phyloP scores from a whole-genome alignment of 2,113 vertebrate genomes.

The Leucopsar rothschildi region DNA sequence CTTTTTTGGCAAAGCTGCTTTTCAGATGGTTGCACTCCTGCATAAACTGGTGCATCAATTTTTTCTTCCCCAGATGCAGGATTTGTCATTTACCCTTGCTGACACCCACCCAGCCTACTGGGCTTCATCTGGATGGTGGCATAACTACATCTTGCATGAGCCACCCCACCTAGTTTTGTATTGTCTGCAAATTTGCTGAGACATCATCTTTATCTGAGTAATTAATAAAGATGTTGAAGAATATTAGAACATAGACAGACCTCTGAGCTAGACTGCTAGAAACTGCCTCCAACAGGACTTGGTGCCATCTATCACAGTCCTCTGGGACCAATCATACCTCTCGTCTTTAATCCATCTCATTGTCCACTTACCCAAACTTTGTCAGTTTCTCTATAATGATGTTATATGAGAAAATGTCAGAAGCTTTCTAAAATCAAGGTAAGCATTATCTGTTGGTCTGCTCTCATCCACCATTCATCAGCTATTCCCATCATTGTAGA shows the following conservation, averaged over 20 bases:
- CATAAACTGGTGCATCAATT: neutral
- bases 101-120: neutral
- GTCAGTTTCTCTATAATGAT: neutral
- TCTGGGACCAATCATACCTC: neutral
- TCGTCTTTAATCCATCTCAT: neutral
- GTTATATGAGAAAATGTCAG: neutral
- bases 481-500: neutral
- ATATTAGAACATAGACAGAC: neutral
- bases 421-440: neutral
- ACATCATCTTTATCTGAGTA: neutral
- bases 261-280: neutral
- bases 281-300: neutral
- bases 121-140: neutral
- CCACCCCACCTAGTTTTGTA: neutral
- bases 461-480: neutral
- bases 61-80: neutral
- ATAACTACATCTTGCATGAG: neutral
- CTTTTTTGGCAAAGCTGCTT: neutral
- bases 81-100: neutral
- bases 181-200: neutral
- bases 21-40: neutral
- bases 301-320: neutral
- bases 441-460: neutral
- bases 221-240: neutral
- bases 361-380: neutral